Evolutionary conservation across 1,140 invertebrate species (phyloP).

Genomic region (Neotoxoptera formosana): DNA sequence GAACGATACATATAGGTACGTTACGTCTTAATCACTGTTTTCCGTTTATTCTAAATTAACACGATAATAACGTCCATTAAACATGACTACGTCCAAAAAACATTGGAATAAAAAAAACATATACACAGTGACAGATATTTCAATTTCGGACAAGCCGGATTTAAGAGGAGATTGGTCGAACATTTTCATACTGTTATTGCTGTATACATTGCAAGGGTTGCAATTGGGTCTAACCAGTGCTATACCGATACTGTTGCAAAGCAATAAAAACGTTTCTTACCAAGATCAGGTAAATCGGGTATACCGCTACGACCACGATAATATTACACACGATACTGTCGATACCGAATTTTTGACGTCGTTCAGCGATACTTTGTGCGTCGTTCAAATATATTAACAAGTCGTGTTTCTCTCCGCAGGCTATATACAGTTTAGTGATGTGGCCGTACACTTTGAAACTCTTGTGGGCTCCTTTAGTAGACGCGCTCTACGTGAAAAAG

Average conservation of each 20-base stretch:
- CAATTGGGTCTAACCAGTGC: constrained; percentile 91
- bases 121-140: neutral
- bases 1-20: neutral
- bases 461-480: constrained; percentile 97
- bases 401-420: constrained; percentile 73
- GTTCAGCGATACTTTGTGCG: neutral
- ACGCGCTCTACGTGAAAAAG: constrained; percentile 82
- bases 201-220: constrained; percentile 96
- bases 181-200: constrained; percentile 85
- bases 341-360: neutral
- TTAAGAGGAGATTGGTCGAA: constrained; percentile 70
- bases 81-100: neutral
- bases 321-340: neutral
- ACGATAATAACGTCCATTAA: neutral
- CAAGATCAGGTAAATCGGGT: constrained; percentile 80
- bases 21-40: neutral
- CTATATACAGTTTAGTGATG: constrained; percentile 95
- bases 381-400: neutral
- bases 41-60: neutral
- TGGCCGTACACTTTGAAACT: constrained; percentile 99
- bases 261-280: constrained; percentile 89
- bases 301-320: neutral
- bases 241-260: constrained; percentile 94
- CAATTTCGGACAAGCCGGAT: neutral
- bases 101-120: neutral